Conservation (phyloP, 2,888 invertebrate genomes). For the Tetropium fuscum region DNA sequence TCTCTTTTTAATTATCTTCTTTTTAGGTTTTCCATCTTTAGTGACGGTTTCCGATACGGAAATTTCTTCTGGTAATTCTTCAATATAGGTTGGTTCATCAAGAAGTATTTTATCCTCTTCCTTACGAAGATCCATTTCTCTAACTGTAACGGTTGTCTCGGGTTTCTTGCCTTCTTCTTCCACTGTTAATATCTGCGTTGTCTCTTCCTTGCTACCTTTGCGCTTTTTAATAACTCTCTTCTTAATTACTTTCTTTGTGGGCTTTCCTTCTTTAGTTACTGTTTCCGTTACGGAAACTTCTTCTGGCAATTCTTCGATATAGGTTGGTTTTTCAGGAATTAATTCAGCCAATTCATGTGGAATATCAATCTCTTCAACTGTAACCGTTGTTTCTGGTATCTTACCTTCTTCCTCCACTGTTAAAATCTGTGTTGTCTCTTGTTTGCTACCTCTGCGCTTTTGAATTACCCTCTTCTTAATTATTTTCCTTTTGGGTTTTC, state of each 20-base stretch:
- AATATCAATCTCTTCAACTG: not conserved
- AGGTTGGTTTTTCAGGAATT: conserved; percentile 39
- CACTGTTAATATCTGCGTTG: not conserved
- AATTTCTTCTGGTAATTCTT: conserved; percentile 56
- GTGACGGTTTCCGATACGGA: conserved; percentile 48
- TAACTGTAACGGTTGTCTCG: not conserved
- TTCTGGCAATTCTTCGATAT: conserved; percentile 39
- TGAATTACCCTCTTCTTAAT: conserved; percentile 13
- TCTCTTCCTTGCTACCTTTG: not conserved
- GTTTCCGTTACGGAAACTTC: conserved; percentile 36
- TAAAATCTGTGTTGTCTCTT: not conserved
- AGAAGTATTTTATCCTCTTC: not conserved
- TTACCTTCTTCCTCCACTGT: not conserved
- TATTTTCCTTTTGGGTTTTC: conserved; percentile 45
- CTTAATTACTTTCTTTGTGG: conserved; percentile 44
- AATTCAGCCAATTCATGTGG: conserved; percentile 27
- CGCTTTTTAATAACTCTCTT: not conserved
- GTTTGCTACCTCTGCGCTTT: not conserved
- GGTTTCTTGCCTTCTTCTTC: not conserved
- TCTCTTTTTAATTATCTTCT: conserved; percentile 59
- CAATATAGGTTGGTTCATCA: conserved; percentile 43
- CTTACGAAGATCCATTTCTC: not conserved
- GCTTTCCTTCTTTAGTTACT: conserved; percentile 48
- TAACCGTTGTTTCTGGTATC: not conserved
- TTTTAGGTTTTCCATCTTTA: conserved; percentile 47